Conservation (phyloP, 2,797 vertebrate genomes). For the Tinamus major region DNA sequence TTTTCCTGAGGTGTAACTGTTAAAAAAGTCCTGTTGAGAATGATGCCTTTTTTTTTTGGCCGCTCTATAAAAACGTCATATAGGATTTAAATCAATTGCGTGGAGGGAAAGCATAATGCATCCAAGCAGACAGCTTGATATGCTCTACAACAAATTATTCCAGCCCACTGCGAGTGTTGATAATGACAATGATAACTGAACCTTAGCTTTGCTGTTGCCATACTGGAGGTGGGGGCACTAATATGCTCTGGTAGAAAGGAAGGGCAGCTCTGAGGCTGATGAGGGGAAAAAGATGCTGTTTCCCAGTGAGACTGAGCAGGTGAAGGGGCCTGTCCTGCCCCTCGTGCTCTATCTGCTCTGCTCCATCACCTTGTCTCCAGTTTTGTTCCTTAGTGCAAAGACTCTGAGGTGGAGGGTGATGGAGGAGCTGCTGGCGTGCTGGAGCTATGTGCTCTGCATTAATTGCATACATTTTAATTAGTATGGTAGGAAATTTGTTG, state of each 20-base stretch:
- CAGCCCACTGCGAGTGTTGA: not conserved
- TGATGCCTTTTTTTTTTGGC: not conserved
- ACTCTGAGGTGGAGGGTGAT: not conserved
- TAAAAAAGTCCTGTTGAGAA: not conserved
- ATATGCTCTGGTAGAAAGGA: not conserved
- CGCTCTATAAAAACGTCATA: not conserved
- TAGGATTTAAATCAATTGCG: not conserved
- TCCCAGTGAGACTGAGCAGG: not conserved
- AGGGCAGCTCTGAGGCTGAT: not conserved
- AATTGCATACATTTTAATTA: not conserved
- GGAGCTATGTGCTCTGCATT: fast-evolving
- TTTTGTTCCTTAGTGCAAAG: not conserved
- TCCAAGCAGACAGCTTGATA: not conserved
- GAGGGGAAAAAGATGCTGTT: not conserved
- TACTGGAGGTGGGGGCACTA: not conserved
- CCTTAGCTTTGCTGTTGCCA: not conserved
- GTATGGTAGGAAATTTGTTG: not conserved
- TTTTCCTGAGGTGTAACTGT: not conserved
- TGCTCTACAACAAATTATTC: not conserved
- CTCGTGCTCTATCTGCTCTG: not conserved
- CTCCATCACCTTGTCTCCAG: fast-evolving
- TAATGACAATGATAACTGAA: not conserved
- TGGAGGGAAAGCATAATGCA: not conserved
- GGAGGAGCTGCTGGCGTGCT: not conserved
- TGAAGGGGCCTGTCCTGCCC: not conserved